These are phyloP conservation scores for Drosophila nasuta DNA, from an alignment of 1,140 invertebrate genomes.

Conservation along the genomic window DNA sequence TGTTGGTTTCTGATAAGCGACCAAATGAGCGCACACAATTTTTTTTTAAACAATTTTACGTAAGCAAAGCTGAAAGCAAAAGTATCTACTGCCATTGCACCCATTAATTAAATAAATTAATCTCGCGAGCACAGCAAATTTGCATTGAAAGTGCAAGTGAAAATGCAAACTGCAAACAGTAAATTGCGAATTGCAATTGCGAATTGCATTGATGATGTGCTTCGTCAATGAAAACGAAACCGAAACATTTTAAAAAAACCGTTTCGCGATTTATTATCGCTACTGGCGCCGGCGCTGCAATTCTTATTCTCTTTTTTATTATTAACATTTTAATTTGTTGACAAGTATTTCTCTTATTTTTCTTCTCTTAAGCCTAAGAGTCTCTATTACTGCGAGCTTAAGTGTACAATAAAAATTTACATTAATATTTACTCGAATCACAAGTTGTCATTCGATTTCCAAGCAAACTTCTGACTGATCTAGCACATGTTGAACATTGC, in stretches of 20 bases:
- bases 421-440: too few relatives aligned
- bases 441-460: too few relatives aligned
- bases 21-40: conserved; percentile 23
- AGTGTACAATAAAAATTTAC: too few relatives aligned
- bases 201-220: not conserved
- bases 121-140: conserved; percentile 49
- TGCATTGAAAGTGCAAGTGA: conserved; percentile 79
- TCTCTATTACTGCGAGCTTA: not conserved
- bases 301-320: not conserved
- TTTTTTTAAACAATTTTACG: conserved; percentile 73
- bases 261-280: conserved; percentile 12
- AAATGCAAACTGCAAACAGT: conserved; percentile 53
- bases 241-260: conserved; percentile 1
- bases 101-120: conserved; percentile 71
- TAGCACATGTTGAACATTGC: not conserved
- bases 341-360: conserved; percentile 3
- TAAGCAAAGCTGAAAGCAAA: conserved; percentile 75
- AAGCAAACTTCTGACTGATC: too few relatives aligned
- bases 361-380: too few relatives aligned
- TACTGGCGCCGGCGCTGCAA: not conserved
- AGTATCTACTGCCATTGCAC: conserved; percentile 61
- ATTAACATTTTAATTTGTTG: not conserved
- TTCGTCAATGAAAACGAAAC: conserved; percentile 44
- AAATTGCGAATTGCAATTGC: not conserved
- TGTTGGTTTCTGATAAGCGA: conserved; percentile 61